Evolutionary conservation across 1,140 invertebrate genomes (phyloP).

Genomic region (Carposina sasakii): DNA sequence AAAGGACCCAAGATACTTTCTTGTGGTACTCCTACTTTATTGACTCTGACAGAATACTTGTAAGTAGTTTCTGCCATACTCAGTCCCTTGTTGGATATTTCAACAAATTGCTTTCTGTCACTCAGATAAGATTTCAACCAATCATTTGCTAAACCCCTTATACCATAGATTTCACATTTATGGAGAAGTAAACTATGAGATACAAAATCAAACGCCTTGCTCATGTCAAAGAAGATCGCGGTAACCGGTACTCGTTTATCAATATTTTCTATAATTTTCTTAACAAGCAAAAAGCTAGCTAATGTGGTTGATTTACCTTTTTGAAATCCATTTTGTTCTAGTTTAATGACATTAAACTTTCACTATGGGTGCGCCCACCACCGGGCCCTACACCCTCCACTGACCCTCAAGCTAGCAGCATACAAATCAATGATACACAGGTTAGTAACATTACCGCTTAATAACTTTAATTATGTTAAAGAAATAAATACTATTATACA

Average conservation of each 20-base stretch:
- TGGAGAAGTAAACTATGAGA: not conserved
- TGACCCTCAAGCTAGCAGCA: too few relatives aligned
- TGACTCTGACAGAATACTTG: not conserved
- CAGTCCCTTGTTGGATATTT: not conserved
- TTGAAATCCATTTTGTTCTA: not conserved
- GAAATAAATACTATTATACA: too few relatives aligned
- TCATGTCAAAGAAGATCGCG: not conserved
- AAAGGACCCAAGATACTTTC: constrained; percentile 7
- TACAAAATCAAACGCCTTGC: constrained; percentile 1
- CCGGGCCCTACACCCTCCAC: too few relatives aligned
- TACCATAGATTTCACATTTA: constrained; percentile 2
- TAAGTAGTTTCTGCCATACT: not conserved
- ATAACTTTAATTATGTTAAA: too few relatives aligned
- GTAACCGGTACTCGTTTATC: not conserved
- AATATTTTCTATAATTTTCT: not conserved
- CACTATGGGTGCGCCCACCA: too few relatives aligned
- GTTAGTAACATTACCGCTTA: too few relatives aligned
- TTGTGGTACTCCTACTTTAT: constrained; percentile 8
- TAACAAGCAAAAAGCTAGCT: not conserved
- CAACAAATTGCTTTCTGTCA: constrained; percentile 6
- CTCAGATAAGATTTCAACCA: constrained; percentile 9
- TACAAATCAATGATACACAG: too few relatives aligned
- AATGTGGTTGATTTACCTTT: not conserved
- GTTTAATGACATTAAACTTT: not conserved
- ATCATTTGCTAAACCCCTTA: constrained; percentile 3